Evolutionary conservation across 2,888 invertebrate species (phyloP).

Genomic region (Atrina japonica): DNA sequence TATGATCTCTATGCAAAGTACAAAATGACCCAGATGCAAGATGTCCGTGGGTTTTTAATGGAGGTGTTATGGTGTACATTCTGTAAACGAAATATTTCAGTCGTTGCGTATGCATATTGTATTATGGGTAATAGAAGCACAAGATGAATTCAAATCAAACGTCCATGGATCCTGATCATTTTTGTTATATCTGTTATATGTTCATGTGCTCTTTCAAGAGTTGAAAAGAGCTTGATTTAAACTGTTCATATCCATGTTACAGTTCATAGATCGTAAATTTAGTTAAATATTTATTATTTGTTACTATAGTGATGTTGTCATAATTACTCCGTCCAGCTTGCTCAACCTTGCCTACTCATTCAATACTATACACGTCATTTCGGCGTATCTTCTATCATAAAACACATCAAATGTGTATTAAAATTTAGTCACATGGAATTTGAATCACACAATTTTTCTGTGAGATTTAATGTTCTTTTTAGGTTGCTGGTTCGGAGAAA

Average conservation of each 20-base stretch:
- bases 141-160: constrained; percentile 6
- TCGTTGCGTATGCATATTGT: background rate
- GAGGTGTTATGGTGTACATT: background rate
- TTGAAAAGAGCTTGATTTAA: background rate
- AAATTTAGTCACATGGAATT: background rate
- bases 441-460: background rate
- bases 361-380: constrained; percentile 28
- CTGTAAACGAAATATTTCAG: background rate
- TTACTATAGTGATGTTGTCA: constrained; percentile 13
- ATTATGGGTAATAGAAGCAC: constrained; percentile 21
- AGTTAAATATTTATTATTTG: constrained; percentile 5
- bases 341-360: constrained; percentile 46
- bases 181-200: constrained; percentile 16
- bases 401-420: background rate
- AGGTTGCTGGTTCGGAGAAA: constrained; percentile 11
- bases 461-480: background rate
- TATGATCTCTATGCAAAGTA: constrained; percentile 41
- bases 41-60: constrained; percentile 1
- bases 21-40: constrained; percentile 11
- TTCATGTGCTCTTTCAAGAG: constrained; percentile 23
- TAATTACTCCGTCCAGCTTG: constrained; percentile 41
- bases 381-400: background rate
- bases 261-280: constrained; percentile 19
- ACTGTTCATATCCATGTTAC: constrained; percentile 23
- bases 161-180: background rate